phyloP scores from a whole-genome alignment of 2,888 invertebrate genomes.

The Willowsia nigromaculata region DNA sequence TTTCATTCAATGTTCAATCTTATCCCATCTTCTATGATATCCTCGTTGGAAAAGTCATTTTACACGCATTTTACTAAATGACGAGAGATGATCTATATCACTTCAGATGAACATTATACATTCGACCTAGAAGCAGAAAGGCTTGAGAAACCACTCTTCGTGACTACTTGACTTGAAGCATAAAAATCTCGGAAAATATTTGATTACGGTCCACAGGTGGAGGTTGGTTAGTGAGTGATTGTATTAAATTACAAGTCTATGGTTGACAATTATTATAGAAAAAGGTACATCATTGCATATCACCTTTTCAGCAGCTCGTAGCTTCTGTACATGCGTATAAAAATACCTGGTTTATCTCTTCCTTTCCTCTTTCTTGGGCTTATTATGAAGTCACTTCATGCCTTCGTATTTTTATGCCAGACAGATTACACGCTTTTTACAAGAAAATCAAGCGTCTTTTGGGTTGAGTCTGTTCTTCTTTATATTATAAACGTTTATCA shows the following conservation, averaged over 20 bases:
- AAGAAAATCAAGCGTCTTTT: neutral
- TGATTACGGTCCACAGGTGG: neutral
- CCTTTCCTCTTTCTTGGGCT: neutral
- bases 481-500: neutral
- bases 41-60: no score
- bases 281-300: no score
- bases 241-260: neutral
- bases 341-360: no score
- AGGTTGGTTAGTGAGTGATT: neutral
- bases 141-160: neutral
- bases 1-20: no score
- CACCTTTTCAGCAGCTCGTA: no score
- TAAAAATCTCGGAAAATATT: neutral
- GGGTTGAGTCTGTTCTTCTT: neutral
- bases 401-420: neutral
- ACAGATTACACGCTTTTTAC: neutral
- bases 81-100: no score
- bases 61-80: no score
- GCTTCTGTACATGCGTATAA: no score
- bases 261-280: neutral
- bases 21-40: no score
- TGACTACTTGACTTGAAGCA: no score
- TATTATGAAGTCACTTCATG: slow-evolving; percentile 3
- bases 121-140: neutral
- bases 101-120: no score